A percentile compares a stretch with the other conserved stretches of the same genome.
Conservation (phyloP, 2,113 vertebrate species). For the Pagrus major region DNA sequence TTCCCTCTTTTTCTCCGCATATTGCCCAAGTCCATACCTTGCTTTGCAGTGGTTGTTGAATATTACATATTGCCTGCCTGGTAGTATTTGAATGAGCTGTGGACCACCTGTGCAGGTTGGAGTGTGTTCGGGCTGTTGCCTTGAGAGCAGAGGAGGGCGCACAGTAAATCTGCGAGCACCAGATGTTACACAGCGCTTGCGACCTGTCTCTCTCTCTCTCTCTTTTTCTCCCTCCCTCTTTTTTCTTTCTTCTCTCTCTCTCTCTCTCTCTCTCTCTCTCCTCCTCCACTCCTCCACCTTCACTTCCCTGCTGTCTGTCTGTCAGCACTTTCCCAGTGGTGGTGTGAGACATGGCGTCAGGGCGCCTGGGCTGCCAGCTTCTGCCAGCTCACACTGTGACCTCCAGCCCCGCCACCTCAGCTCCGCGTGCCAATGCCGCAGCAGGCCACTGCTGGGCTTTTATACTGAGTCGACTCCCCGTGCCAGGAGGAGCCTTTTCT, state of each 20-base stretch:
- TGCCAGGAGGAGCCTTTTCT: constrained; percentile 61
- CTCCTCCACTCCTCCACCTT: constrained; percentile 47
- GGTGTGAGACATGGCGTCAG: constrained; percentile 82
- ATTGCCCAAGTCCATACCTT: constrained; percentile 15
- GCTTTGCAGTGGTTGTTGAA: constrained; percentile 39
- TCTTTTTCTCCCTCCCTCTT: constrained; percentile 21
- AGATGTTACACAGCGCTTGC: constrained; percentile 71
- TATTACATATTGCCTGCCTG: constrained; percentile 58
- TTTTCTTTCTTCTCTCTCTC: not conserved
- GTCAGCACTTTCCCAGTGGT: constrained; percentile 76
- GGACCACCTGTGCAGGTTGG: constrained; percentile 50
- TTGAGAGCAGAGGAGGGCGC: constrained; percentile 43
- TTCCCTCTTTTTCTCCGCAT: constrained; percentile 20
- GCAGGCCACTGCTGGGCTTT: constrained; percentile 63
- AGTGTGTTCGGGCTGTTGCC: constrained; percentile 54
- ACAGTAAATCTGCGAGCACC: constrained; percentile 59
- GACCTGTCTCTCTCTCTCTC: constrained; percentile 34
- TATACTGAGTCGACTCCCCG: constrained; percentile 45
- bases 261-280: constrained; percentile 1
- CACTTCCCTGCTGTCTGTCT: constrained; percentile 72
- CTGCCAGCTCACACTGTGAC: constrained; percentile 79
- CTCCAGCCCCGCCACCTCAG: constrained; percentile 74
- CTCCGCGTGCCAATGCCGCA: constrained; percentile 72
- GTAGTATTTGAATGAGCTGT: constrained; percentile 47
- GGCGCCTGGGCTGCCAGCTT: constrained; percentile 72